phyloP scores from a whole-genome alignment of 1,140 invertebrate species.

The Lysiphlebus fabarum region DNA sequence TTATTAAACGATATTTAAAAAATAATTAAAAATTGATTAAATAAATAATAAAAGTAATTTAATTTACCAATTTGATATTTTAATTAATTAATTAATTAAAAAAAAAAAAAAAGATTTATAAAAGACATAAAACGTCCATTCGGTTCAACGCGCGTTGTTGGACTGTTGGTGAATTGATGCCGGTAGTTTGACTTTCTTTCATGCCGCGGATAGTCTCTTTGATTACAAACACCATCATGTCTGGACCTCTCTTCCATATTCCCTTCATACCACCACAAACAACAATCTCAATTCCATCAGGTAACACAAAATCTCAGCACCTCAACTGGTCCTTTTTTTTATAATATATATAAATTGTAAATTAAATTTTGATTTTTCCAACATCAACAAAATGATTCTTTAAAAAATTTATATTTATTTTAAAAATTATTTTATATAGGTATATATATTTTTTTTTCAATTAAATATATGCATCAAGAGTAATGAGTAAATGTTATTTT shows the following conservation, averaged over 20 bases:
- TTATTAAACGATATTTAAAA: no score
- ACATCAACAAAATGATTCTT: no score
- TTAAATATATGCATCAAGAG: background rate
- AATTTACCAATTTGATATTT: conserved; percentile 1
- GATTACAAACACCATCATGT: conserved; percentile 40
- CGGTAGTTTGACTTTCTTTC: conserved; percentile 45
- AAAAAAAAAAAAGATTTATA: conserved; percentile 14
- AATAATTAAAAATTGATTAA: background rate
- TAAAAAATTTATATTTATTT: no score
- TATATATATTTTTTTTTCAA: conserved; percentile 4
- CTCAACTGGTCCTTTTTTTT: no score
- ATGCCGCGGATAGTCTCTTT: conserved; percentile 38
- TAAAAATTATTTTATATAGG: no score
- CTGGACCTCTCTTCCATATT: background rate
- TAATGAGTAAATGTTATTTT: background rate
- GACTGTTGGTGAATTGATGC: conserved; percentile 36
- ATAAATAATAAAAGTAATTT: background rate
- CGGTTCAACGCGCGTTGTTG: conserved; percentile 42
- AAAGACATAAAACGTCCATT: conserved; percentile 34
- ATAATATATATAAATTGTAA: no score
- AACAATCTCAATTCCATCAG: no score
- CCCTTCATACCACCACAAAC: background rate
- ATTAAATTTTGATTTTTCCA: no score
- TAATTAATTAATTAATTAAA: conserved; percentile 17
- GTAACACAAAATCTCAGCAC: no score